Evolutionary conservation across 2,113 vertebrate species (phyloP).

Genomic region (Podilymbus podiceps): DNA sequence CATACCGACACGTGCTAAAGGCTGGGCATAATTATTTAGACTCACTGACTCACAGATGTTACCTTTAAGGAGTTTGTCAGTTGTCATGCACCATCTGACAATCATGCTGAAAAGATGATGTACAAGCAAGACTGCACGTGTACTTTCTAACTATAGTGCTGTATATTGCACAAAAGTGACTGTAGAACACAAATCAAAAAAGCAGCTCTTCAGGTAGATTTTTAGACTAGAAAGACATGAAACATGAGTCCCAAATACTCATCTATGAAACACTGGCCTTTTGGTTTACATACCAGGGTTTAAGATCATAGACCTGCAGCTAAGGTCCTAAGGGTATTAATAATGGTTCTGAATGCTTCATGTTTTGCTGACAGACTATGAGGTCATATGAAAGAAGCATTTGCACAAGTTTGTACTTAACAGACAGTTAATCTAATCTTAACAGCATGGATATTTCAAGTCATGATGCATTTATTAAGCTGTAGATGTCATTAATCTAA

Average conservation of each 20-base stretch:
- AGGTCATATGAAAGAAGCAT: background rate
- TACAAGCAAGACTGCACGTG: background rate
- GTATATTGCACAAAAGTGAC: background rate
- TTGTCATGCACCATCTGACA: slow-evolving; percentile 1
- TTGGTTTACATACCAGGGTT: background rate
- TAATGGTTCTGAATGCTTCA: no score
- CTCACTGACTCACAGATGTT: slow-evolving; percentile 10
- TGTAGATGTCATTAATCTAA: background rate
- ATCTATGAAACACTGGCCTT: background rate
- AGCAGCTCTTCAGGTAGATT: background rate
- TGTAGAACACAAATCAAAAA: background rate
- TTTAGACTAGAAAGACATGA: background rate
- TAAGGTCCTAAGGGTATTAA: no score
- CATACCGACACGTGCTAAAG: background rate
- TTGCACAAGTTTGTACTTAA: background rate
- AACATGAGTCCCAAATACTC: background rate
- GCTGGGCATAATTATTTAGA: background rate
- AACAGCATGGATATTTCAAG: background rate
- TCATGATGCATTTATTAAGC: background rate
- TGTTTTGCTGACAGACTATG: background rate
- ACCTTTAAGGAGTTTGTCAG: slow-evolving; percentile 36
- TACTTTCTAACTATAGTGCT: background rate
- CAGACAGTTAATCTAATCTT: background rate
- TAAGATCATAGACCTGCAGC: background rate
- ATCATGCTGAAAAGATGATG: background rate